A percentile compares a stretch with the other conserved stretches of the same genome.
phyloP scores from a whole-genome alignment of 1,140 invertebrate species.

The Bombus terrestris region DNA sequence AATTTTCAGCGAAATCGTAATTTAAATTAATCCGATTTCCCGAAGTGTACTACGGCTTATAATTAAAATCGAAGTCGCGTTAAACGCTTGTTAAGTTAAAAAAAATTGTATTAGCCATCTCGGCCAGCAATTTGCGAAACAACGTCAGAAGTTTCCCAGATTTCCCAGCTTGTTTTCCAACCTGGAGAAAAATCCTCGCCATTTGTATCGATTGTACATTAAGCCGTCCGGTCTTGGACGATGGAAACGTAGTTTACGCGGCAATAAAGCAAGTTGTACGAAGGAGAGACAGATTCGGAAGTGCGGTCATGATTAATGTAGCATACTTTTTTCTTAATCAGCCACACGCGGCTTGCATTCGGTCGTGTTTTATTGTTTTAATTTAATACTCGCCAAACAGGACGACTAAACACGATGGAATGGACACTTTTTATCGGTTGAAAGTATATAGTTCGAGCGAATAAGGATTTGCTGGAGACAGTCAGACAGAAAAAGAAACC shows the following conservation, averaged over 20 bases:
- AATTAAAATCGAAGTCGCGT: neutral
- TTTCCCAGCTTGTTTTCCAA: neutral
- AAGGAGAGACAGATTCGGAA: conserved; percentile 29
- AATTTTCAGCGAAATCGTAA: neutral
- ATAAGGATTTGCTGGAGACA: too few species aligned
- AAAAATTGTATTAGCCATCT: neutral
- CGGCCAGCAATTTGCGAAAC: neutral
- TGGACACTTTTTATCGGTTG: too few species aligned
- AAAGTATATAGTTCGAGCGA: too few species aligned
- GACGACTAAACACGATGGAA: neutral
- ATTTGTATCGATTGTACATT: conserved; percentile 48
- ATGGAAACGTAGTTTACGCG: conserved; percentile 36
- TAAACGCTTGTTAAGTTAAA: neutral
- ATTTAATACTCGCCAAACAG: neutral
- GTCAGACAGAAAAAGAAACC: too few species aligned
- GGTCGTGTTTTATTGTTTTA: neutral
- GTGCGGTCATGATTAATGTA: conserved; percentile 31
- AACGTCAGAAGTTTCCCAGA: neutral
- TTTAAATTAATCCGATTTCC: neutral
- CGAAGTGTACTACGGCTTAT: neutral
- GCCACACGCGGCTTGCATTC: neutral
- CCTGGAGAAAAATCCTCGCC: neutral
- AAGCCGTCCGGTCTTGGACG: neutral
- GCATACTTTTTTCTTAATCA: conserved; percentile 26
- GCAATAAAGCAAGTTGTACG: conserved; percentile 15